A percentile compares a stretch with the other conserved stretches of the same genome.
Conservation (phyloP, 1,140 invertebrate species). For the Bacillus rossius region DNA sequence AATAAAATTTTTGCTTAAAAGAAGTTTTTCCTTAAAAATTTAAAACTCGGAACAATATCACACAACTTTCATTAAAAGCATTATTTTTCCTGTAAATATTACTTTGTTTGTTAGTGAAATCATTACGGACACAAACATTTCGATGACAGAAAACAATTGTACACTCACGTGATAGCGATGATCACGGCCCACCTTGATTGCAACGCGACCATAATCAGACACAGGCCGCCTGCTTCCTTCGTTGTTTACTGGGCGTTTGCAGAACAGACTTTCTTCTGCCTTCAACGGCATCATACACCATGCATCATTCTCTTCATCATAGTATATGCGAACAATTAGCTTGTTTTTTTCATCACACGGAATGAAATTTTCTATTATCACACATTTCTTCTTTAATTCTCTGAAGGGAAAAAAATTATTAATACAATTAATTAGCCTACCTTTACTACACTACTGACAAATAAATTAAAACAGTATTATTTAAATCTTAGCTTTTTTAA, state of each 20-base stretch:
- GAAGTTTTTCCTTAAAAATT: no score
- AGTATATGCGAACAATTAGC: conserved; percentile 69
- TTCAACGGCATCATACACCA: conserved; percentile 57
- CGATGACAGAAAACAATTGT: not conserved
- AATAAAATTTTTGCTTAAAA: no score
- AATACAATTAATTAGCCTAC: conserved; percentile 29
- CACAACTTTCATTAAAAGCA: no score
- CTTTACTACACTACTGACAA: no score
- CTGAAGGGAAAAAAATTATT: conserved; percentile 13
- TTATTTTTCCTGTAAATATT: no score
- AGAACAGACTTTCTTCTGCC: conserved; percentile 39
- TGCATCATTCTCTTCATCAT: conserved; percentile 83
- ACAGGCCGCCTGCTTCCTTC: conserved; percentile 51
- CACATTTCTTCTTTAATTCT: conserved; percentile 70
- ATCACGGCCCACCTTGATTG: conserved; percentile 50
- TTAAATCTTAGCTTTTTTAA: no score
- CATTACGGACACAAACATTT: no score
- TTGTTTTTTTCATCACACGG: conserved; percentile 83
- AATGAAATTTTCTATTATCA: conserved; percentile 97
- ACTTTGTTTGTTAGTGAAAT: no score
- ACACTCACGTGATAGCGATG: conserved; percentile 45
- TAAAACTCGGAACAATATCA: no score
- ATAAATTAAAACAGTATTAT: no score
- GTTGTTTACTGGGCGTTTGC: conserved; percentile 26
- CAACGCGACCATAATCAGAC: conserved; percentile 64